Percentiles rank a stretch among this genome's conserved stretches.
phyloP scores from a whole-genome alignment of 92 coral and sea anemone species.

The Siderastrea siderea region DNA sequence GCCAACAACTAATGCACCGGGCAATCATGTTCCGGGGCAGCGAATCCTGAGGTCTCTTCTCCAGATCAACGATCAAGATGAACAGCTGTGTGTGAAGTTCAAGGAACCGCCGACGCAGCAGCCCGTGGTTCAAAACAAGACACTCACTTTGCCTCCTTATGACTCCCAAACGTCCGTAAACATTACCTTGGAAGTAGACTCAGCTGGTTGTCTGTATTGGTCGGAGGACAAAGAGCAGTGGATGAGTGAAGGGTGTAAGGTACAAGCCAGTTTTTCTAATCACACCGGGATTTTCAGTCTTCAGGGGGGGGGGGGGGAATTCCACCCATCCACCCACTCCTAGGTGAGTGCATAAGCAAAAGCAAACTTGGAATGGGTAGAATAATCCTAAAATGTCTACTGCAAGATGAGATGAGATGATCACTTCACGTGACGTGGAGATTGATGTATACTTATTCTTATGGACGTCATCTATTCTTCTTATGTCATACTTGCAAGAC shows the following conservation, averaged over 20 bases:
- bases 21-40: background rate
- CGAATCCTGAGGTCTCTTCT: background rate
- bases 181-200: constrained; percentile 35
- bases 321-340: too few species aligned
- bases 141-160: constrained; percentile 38
- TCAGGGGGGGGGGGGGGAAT: too few species aligned
- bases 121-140: background rate
- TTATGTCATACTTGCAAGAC: too few species aligned
- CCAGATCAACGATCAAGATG: background rate
- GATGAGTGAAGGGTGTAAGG: constrained; percentile 38
- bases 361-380: too few species aligned
- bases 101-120: constrained; percentile 37
- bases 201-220: constrained; percentile 54
- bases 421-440: too few species aligned
- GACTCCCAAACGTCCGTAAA: constrained; percentile 43
- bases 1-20: too few species aligned
- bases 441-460: too few species aligned
- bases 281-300: too few species aligned
- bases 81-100: constrained; percentile 51
- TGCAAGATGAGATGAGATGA: too few species aligned
- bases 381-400: too few species aligned
- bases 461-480: too few species aligned
- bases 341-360: too few species aligned
- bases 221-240: constrained; percentile 44
- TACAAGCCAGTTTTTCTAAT: background rate